Evolutionary conservation across 2,888 invertebrate species (phyloP).

Genomic region (Yponomeuta evonymella): DNA sequence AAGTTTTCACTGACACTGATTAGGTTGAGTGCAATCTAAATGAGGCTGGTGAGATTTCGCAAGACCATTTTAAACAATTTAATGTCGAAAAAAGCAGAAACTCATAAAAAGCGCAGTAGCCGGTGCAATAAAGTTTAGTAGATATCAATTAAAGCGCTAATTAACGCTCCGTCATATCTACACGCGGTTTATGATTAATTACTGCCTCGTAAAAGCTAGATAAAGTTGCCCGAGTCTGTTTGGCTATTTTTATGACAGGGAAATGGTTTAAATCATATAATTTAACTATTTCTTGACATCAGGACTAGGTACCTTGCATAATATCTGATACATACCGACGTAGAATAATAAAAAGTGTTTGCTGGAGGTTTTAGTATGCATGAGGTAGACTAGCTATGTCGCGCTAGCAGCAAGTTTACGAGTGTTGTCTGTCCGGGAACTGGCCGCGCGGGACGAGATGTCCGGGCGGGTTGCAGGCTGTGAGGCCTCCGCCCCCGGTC

Average conservation of each 20-base stretch:
- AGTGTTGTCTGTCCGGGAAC: neutral
- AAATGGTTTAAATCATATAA: neutral
- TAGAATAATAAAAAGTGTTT: no score
- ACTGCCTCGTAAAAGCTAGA: neutral
- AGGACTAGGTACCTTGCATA: neutral
- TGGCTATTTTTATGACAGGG: neutral
- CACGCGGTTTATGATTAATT: conserved; percentile 9
- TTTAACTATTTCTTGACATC: neutral
- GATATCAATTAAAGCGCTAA: conserved; percentile 7
- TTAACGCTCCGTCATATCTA: conserved; percentile 7
- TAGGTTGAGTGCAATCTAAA: no score
- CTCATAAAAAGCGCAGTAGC: conserved; percentile 3
- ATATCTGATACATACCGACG: no score
- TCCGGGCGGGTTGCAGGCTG: neutral
- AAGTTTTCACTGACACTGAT: no score
- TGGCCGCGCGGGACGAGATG: neutral
- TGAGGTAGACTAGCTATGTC: neutral
- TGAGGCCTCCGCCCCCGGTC: neutral
- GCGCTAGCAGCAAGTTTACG: neutral
- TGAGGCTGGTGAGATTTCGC: neutral
- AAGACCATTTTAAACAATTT: neutral
- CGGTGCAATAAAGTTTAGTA: conserved; percentile 1
- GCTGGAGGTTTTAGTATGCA: neutral
- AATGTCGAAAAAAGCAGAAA: neutral
- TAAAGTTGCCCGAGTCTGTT: neutral